Conservation (phyloP, 92 coral and sea anemone genomes). For the Phenganax stokvisi region DNA sequence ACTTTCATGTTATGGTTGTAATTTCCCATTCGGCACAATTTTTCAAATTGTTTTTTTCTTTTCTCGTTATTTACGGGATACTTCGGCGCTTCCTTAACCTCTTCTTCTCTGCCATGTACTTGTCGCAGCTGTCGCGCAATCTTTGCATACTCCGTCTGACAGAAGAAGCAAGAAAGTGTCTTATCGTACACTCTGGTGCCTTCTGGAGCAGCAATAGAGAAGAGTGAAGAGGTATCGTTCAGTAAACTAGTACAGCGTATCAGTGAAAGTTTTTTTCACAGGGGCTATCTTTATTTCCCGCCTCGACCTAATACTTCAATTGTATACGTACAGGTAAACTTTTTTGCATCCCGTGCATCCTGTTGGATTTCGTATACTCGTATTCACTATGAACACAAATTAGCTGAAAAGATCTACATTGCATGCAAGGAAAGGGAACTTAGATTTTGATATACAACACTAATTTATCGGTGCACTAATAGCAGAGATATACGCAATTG, state of each 20-base stretch:
- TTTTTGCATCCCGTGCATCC: too few relatives aligned
- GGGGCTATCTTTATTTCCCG: not conserved
- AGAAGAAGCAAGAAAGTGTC: slow-evolving; percentile 25
- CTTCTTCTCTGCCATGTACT: slow-evolving; percentile 13
- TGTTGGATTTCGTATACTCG: too few relatives aligned
- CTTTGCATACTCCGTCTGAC: slow-evolving; percentile 27
- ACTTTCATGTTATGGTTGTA: slow-evolving; percentile 46
- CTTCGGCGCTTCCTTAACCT: slow-evolving; percentile 25
- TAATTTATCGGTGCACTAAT: too few relatives aligned
- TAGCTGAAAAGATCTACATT: too few relatives aligned
- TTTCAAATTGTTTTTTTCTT: slow-evolving; percentile 33
- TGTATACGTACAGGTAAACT: too few relatives aligned
- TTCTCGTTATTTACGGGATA: not conserved
- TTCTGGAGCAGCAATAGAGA: not conserved
- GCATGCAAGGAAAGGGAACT: too few relatives aligned
- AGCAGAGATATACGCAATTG: too few relatives aligned
- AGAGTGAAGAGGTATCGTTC: not conserved
- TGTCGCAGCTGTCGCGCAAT: slow-evolving; percentile 43
- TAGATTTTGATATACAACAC: too few relatives aligned
- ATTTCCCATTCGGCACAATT: slow-evolving; percentile 34
- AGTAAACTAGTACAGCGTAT: too few relatives aligned
- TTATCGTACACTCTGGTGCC: slow-evolving; percentile 26
- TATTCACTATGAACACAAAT: too few relatives aligned
- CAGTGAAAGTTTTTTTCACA: not conserved
- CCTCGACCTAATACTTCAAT: too few relatives aligned